Percentiles rank a stretch among this genome's conserved stretches.
These are phyloP conservation scores for Polyommatus icarus DNA, from an alignment of 2,888 invertebrate genomes.

Conservation along the genomic window DNA sequence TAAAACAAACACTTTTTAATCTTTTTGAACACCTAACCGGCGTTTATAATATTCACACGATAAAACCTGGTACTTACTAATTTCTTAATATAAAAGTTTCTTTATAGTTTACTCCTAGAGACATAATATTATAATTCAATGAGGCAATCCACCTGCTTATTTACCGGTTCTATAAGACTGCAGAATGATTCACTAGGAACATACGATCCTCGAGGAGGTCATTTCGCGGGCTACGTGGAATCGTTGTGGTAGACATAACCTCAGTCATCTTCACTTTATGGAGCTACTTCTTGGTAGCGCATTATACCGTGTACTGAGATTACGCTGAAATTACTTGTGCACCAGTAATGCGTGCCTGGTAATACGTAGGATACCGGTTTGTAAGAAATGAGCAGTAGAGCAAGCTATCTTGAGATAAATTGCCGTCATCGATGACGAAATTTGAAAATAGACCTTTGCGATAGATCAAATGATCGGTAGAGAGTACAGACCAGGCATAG, in stretches of 20 bases:
- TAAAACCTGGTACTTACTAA: too few species aligned
- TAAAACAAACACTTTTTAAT: too few species aligned
- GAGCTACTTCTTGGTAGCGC: not conserved
- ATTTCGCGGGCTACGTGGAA: not conserved
- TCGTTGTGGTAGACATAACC: not conserved
- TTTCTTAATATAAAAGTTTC: too few species aligned
- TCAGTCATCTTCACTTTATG: not conserved
- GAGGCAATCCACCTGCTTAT: too few species aligned
- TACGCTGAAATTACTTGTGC: constrained; percentile 3
- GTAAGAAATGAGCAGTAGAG: not conserved
- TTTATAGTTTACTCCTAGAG: too few species aligned
- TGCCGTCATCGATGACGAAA: too few species aligned
- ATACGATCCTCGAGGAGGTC: not conserved
- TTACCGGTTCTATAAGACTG: not conserved
- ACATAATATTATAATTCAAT: too few species aligned
- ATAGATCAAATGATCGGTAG: too few species aligned
- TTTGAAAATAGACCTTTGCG: too few species aligned
- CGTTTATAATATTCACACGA: too few species aligned
- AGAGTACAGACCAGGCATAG: too few species aligned
- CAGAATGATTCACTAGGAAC: not conserved
- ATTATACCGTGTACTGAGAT: not conserved
- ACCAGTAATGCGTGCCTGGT: not conserved
- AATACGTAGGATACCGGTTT: not conserved
- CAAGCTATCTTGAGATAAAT: not conserved
- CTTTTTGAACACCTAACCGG: too few species aligned